A percentile compares a stretch with the other conserved stretches of the same genome.
These are phyloP conservation scores for Anoura caudifer DNA, from an alignment of 2,113 vertebrate species.

Conservation along the genomic window DNA sequence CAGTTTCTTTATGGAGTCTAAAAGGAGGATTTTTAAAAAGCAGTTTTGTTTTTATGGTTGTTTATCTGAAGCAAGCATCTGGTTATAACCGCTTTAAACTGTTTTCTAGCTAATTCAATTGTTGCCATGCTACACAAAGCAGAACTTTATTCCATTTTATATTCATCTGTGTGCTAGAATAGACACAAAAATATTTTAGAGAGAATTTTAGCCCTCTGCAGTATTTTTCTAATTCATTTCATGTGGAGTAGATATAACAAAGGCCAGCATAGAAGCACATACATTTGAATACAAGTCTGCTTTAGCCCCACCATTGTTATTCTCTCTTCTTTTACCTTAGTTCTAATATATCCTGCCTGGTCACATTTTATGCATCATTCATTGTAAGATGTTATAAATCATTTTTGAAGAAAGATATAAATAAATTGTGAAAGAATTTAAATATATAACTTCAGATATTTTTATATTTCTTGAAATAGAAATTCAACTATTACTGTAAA, in stretches of 20 bases:
- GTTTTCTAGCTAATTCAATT: neutral
- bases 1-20: neutral
- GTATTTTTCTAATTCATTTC: neutral
- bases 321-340: neutral
- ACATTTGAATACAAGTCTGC: neutral
- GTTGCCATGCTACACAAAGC: neutral
- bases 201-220: neutral
- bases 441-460: neutral
- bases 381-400: neutral
- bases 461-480: constrained; percentile 21
- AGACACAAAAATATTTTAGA: neutral
- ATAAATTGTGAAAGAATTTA: constrained; percentile 4
- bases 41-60: neutral
- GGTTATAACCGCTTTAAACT: constrained; percentile 21
- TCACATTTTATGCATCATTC: neutral
- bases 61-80: constrained; percentile 17
- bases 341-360: neutral
- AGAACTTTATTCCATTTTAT: neutral
- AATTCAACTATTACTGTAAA: neutral
- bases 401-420: neutral
- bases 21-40: neutral
- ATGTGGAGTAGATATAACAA: neutral
- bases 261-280: neutral
- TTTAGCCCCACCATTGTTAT: neutral
- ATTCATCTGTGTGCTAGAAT: neutral